Base-by-base conservation (phyloP, 2,113 vertebrate species). In the Semnopithecus entellus region DNA sequence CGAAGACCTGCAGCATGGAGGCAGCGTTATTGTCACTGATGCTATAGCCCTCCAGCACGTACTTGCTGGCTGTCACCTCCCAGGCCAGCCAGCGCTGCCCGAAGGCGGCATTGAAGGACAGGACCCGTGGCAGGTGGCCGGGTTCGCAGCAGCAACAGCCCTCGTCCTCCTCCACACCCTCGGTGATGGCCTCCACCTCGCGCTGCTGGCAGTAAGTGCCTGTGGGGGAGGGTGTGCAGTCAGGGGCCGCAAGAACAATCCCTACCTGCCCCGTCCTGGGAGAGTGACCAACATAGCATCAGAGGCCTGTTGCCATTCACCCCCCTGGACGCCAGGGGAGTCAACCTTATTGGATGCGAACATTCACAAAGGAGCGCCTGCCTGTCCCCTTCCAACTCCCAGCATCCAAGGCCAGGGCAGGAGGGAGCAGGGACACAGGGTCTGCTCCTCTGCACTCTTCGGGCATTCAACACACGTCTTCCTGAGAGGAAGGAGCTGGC, bases 71-170 rank as follows among this genome's bases (percentile, higher is more conserved):
- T 0, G 99, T 99, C 90, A 99, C 99, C 92, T 99, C 99, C 99
- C 99, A 99, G 76, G 99, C 99, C 87, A 99, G 98, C 99, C 99
- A 99, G 98, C 99, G 99, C 98, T 99, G 99, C n/a, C 99, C 99
- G 0, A 99, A 99, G 83, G 99, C 99, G 0, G 99, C 99, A 0
- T 99, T 99, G 98, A 99, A 99, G 55, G 99, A 99, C 91, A 99
- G 97, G 98, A 99, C 99, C 94, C 99, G 99, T 0, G 99, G 99
- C 89, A 99, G 98, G 97, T 99, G 99, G 57, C 99, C 99, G 0
- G 99, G 99, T 96, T 99, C 99, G 4, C 99, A 99, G 98, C 99
- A 99, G 98, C 99, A 99, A 98, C 99, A 99, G 75, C 99, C 99
- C 93, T 99, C 99, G 1, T 99, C 99, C 97, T 99, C 99, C 94